A percentile compares a stretch with the other conserved stretches of the same genome.
phyloP scores from a whole-genome alignment of 2,888 invertebrate genomes.

The Eupithecia dodoneata region DNA sequence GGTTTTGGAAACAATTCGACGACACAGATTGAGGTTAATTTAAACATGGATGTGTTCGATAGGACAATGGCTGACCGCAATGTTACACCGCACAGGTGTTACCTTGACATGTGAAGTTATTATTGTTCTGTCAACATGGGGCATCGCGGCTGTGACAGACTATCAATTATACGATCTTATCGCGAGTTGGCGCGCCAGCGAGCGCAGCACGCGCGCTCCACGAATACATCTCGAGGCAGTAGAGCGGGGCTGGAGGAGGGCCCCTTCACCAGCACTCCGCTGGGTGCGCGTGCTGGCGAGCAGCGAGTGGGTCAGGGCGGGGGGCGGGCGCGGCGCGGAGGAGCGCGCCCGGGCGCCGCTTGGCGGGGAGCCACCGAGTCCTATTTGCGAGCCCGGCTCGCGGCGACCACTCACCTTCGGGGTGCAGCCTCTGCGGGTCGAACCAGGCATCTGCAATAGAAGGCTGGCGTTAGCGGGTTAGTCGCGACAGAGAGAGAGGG shows the following conservation, averaged over 20 bases:
- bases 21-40: background rate
- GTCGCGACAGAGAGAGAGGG: conserved; percentile 75
- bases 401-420: conserved; percentile 90
- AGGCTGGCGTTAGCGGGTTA: conserved; percentile 83
- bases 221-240: conserved; percentile 1
- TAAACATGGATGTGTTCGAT: background rate
- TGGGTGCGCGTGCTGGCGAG: background rate
- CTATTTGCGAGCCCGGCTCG: conserved; percentile 58
- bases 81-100: conserved; percentile 5
- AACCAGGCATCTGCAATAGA: conserved; percentile 96
- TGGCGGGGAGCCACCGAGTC: conserved; percentile 65
- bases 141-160: conserved; percentile 38
- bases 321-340: conserved; percentile 8
- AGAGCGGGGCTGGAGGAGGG: background rate
- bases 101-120: conserved; percentile 61
- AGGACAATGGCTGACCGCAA: background rate
- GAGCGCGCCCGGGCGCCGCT: conserved; percentile 48
- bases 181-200: conserved; percentile 38
- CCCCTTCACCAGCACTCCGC: background rate
- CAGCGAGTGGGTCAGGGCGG: conserved; percentile 49
- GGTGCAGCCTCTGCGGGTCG: conserved; percentile 95
- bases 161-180: conserved; percentile 43
- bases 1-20: background rate
- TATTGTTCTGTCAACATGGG: conserved; percentile 57
- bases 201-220: conserved; percentile 17